Base-by-base conservation (phyloP, 1,140 invertebrate genomes). In the Reticulitermes speratus region DNA sequence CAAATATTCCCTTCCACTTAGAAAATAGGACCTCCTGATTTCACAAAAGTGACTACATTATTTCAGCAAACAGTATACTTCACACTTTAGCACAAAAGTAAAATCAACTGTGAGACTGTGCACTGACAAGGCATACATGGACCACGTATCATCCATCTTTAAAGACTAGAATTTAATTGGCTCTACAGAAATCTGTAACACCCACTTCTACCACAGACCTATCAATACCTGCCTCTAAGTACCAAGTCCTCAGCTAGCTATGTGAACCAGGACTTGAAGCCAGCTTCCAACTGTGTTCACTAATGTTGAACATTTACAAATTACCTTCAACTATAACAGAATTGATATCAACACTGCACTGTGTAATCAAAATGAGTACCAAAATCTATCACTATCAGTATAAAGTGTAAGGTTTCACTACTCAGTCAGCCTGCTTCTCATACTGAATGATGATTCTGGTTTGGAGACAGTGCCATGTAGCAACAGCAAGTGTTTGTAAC, bases 111-210 rank as follows among this genome's bases (percentile, higher is more conserved):
- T 75, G n/a, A 75, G 65, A 30, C 25, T 75, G n/a, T 30, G n/a
- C 65, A 75, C 8, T 75, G n/a, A 75, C 25, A 75, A 75, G n/a
- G n/a, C 25, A 75, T 30, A 75, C n/a, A 75, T 30, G n/a, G 65
- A 75, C n/a, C 65, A 75, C n/a, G n/a, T 30, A 75, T 1, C 25
- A 75, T 75, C 65, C n/a, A 75, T 30, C 7, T 30, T 75, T 30
- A 75, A 75, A 16, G 65, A 75, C 65, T 75, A 75, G 65, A 30
- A 75, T 75, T 25, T 75, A 75, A 75, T 75, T 75, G 65, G 65
- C 65, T 30, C 9, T 75, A 75, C 25, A 75, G 25, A 25, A 30
- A 75, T 11, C 65, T 75, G 65, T 75, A 75, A n/a, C 65, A 30
- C 59, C 65, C 65, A 75, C 65, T 75, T 75, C 14, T 75, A n/a